Conservation (phyloP, 2,888 invertebrate genomes). For the Serrognathus titanus region DNA sequence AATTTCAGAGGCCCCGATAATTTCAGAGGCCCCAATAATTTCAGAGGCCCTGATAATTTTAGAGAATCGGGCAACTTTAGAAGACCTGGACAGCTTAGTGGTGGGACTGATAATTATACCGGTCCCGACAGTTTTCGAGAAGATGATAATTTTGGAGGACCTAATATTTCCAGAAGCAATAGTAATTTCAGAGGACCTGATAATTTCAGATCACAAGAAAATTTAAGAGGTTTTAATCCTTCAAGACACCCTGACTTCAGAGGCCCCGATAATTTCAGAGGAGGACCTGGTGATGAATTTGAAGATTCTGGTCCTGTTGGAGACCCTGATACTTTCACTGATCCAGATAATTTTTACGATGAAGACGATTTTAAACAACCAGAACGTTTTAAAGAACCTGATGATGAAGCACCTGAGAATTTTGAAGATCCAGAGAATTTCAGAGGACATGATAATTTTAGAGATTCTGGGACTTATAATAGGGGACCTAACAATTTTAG, state of each 20-base stretch:
- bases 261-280: constrained; percentile 13
- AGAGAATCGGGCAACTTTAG: constrained; percentile 10
- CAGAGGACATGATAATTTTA: constrained; percentile 1
- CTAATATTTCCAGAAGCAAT: constrained; percentile 7
- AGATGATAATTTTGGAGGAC: constrained; percentile 10
- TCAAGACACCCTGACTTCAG: constrained; percentile 4
- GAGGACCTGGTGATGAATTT: neutral
- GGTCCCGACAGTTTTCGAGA: constrained; percentile 10
- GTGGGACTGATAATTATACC: constrained; percentile 9
- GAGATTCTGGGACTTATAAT: constrained; percentile 10
- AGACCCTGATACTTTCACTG: constrained; percentile 5
- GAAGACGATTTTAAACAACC: constrained; percentile 12
- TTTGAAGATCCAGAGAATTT: constrained; percentile 13
- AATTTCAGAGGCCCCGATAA: constrained; percentile 11
- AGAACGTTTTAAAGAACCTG: constrained; percentile 1
- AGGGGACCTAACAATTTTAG: constrained; percentile 11
- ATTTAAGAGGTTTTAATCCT: constrained; percentile 13
- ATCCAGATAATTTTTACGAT: constrained; percentile 18
- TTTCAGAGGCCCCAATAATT: constrained; percentile 13
- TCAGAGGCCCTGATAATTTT: constrained; percentile 7
- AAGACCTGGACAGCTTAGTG: neutral
- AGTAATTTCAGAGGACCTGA: constrained; percentile 9
- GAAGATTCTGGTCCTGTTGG: constrained; percentile 5
- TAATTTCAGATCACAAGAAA: constrained; percentile 15
- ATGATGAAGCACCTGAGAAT: neutral